These are phyloP conservation scores for Poecilia gillii DNA, from an alignment of 2,797 vertebrate genomes.

Conservation along the genomic window DNA sequence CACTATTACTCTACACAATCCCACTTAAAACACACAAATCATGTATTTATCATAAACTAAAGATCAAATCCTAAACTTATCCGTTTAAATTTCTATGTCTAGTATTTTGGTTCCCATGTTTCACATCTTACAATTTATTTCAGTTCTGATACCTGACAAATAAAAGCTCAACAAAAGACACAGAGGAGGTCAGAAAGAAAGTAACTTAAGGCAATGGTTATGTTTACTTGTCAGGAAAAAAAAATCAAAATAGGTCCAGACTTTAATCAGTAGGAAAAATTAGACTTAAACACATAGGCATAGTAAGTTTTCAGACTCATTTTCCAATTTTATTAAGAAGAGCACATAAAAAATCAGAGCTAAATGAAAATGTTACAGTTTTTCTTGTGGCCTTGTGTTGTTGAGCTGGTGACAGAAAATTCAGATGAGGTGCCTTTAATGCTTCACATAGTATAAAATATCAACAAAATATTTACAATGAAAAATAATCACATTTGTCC, in stretches of 20 bases:
- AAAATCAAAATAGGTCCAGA: not conserved
- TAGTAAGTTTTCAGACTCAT: not conserved
- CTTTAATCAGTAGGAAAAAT: not conserved
- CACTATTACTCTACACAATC: not conserved
- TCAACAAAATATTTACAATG: not conserved
- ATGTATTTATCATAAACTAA: not conserved
- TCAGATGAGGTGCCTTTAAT: slow-evolving; percentile 1
- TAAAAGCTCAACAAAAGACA: not conserved
- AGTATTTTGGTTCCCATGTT: not conserved
- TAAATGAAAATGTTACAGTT: not conserved
- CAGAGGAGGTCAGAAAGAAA: not conserved
- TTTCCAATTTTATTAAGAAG: not conserved
- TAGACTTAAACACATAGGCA: not conserved
- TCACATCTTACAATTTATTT: not conserved
- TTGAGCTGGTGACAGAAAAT: slow-evolving; percentile 1
- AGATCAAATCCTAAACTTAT: not conserved
- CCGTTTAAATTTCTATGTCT: not conserved
- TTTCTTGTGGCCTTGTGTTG: not conserved
- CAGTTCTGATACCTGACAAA: not conserved
- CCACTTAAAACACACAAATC: not conserved
- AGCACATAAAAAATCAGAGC: not conserved
- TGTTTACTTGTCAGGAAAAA: slow-evolving; percentile 42
- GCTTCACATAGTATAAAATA: not conserved
- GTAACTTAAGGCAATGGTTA: not conserved
- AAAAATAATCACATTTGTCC: not conserved